Conservation (phyloP, 1,140 invertebrate genomes). For the Procambarus virginalis region DNA sequence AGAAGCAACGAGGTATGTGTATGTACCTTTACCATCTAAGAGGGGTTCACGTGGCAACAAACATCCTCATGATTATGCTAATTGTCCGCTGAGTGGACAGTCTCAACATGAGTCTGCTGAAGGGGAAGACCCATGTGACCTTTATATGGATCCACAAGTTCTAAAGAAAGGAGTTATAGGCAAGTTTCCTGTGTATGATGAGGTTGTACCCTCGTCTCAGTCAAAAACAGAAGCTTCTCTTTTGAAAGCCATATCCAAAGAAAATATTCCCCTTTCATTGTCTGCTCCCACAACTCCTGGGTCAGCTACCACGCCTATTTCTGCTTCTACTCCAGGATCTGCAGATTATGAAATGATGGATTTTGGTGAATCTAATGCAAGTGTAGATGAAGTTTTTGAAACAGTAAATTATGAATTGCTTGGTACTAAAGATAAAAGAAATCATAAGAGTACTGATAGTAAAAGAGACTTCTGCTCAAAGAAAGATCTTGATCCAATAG, state of each 20-base stretch:
- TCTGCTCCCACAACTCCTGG: conserved; percentile 26
- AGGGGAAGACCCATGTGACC: conserved; percentile 13
- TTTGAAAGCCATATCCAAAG: conserved; percentile 23
- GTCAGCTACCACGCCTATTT: conserved; percentile 7
- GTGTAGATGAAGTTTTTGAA: conserved; percentile 67
- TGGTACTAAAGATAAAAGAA: conserved; percentile 39
- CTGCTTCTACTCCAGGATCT: conserved; percentile 57
- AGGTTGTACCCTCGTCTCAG: conserved; percentile 38
- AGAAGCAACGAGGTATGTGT: conserved; percentile 51
- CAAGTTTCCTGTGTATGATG: conserved; percentile 56
- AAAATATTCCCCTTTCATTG: not conserved
- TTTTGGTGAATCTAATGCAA: conserved; percentile 63
- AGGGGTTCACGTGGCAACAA: conserved; percentile 53
- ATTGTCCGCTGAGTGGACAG: conserved; percentile 43
- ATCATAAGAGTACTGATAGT: conserved; percentile 7
- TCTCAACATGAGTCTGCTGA: conserved; percentile 11
- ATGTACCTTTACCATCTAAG: conserved; percentile 64
- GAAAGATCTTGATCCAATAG: conserved; percentile 56
- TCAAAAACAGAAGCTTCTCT: conserved; percentile 33
- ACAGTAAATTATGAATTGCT: conserved; percentile 66
- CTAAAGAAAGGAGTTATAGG: conserved; percentile 16
- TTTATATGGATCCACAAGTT: conserved; percentile 36
- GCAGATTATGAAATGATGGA: conserved; percentile 68
- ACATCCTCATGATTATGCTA: conserved; percentile 64
- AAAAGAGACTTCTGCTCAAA: conserved; percentile 40